Base-by-base conservation (phyloP, 2,113 vertebrate species). In the Cairina moschata region DNA sequence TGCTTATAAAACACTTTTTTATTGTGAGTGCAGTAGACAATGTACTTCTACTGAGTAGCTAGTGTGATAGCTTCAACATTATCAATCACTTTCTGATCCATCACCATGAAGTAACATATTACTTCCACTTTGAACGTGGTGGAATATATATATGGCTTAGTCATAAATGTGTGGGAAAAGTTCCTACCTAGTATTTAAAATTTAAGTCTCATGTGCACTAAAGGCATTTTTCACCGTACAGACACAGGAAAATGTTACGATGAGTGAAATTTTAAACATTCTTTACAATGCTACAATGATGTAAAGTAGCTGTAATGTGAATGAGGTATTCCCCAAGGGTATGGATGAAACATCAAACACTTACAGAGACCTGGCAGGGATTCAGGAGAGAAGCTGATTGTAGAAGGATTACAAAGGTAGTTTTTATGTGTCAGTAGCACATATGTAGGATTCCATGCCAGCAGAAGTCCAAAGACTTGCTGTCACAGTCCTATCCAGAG, bases 311-410 rank as follows among this genome's bases (percentile, higher is more conserved):
- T 16, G 1, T 67, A 50, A 77, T 36, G 9, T 90, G 77, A 96
- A 63, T 34, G 65, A 84, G 12, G 11, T 32, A 48, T 91, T 90
- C 22, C 76, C 69, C 80, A 78, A 93, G 65, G 80, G 42, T 59
- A 89, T 44, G 73, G 76, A 89, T 63, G 83, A 68, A 93, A 88
- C 54, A 88, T 75, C 83, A 92, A 86, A 88, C 69, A 32, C 16
- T 36, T 40, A 17, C 2, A 44, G 72, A 73, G 14, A 36, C 46
- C 71, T 91, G 86, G 50, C 73, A 54, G 7, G 3, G 17, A 10
- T 86, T 75, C 73, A 92, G 60, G 38, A 87, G 69, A 79, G 26
- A 34, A 92, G 31, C 18, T 55, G 68, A 44, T 50, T 86, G 81
- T 71, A 81, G 40, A 74, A 91, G 34, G 52, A 87, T 91, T 74